phyloP scores from a whole-genome alignment of 2,797 vertebrate genomes.

The Sebastes minor region DNA sequence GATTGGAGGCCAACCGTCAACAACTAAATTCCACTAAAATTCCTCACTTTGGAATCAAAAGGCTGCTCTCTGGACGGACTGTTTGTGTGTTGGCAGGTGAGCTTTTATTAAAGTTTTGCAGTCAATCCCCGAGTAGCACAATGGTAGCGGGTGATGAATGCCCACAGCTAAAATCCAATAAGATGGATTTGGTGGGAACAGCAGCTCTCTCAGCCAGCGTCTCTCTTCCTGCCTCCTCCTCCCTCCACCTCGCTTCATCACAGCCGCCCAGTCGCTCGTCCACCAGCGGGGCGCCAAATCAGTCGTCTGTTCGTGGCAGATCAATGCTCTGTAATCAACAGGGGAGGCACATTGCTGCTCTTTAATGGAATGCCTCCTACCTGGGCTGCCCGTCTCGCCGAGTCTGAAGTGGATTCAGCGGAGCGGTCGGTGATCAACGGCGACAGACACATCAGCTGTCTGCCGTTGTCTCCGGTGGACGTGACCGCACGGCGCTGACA shows the following conservation, averaged over 20 bases:
- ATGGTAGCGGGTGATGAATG: conserved; percentile 70
- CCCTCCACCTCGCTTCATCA: conserved; percentile 18
- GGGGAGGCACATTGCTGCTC: conserved; percentile 35
- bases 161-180: conserved; percentile 74
- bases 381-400: conserved; percentile 19
- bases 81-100: conserved; percentile 25
- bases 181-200: conserved; percentile 62
- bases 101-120: conserved; percentile 77
- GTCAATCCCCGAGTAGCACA: conserved; percentile 56
- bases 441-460: conserved; percentile 25
- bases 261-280: conserved; percentile 10
- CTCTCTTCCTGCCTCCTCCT: background rate
- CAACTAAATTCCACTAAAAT: conserved; percentile 51
- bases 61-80: background rate
- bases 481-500: background rate
- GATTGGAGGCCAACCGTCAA: conserved; percentile 11
- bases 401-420: conserved; percentile 33
- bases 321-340: conserved; percentile 46
- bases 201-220: background rate
- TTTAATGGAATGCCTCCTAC: conserved; percentile 47
- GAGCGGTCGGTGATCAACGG: conserved; percentile 21
- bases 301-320: conserved; percentile 32
- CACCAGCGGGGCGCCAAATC: conserved; percentile 31
- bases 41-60: conserved; percentile 40
- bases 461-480: conserved; percentile 15